Conservation (phyloP, 1,140 invertebrate species). For the Pantala flavescens region DNA sequence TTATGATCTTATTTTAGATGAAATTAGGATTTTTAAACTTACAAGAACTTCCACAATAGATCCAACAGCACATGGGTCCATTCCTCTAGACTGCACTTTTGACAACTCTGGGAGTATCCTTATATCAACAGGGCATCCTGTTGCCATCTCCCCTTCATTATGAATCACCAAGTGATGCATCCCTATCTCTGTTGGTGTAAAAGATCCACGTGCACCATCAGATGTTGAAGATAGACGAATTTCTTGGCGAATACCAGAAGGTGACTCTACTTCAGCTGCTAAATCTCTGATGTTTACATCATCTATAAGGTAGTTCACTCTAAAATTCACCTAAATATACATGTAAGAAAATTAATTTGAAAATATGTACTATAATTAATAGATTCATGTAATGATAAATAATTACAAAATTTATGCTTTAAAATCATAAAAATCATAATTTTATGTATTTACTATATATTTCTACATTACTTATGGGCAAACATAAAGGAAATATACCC, state of each 20-base stretch:
- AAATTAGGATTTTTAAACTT: slow-evolving; percentile 39
- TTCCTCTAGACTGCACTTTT: slow-evolving; percentile 76
- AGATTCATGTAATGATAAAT: no score
- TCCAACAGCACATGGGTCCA: slow-evolving; percentile 88
- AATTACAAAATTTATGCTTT: no score
- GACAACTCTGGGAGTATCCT: slow-evolving; percentile 74
- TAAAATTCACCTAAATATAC: slow-evolving; percentile 62
- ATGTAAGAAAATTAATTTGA: slow-evolving; percentile 16
- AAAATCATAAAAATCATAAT: no score
- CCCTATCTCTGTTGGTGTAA: slow-evolving; percentile 80
- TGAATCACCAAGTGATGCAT: slow-evolving; percentile 72
- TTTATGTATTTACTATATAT: no score
- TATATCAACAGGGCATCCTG: slow-evolving; percentile 67
- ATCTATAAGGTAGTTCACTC: slow-evolving; percentile 63
- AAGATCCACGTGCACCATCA: slow-evolving; percentile 63
- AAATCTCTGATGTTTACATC: slow-evolving; percentile 69
- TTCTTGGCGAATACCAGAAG: slow-evolving; percentile 46
- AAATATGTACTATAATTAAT: neutral
- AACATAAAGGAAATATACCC: no score
- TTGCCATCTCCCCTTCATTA: slow-evolving; percentile 51
- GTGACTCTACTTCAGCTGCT: slow-evolving; percentile 71
- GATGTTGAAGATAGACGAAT: slow-evolving; percentile 54
- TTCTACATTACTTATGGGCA: no score
- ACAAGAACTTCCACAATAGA: slow-evolving; percentile 92
- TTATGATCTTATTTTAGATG: no score